Evolutionary conservation across 2,113 vertebrate genomes (phyloP).

Genomic region (Bubo blakistoni): DNA sequence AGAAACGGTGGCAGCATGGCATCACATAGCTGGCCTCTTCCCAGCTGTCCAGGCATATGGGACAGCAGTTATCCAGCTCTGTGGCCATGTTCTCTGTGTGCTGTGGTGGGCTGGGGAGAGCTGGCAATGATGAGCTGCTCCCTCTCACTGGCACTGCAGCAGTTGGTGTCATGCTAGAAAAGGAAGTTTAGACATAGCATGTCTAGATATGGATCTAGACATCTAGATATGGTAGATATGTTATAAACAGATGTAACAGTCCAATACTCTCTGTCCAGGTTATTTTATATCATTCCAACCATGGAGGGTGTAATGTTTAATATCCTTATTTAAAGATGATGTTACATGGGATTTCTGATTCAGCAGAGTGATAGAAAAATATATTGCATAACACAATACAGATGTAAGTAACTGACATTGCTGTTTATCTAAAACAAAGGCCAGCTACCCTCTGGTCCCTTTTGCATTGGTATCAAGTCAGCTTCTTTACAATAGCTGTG

Average conservation of each 20-base stretch:
- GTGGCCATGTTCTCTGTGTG: too few species aligned
- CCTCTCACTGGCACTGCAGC: too few species aligned
- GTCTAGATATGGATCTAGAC: too few species aligned
- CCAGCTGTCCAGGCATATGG: too few species aligned
- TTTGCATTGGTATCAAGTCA: neutral
- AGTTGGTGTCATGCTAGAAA: too few species aligned
- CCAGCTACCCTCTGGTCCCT: neutral
- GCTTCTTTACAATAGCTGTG: neutral
- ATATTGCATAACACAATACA: neutral
- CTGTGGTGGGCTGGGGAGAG: too few species aligned
- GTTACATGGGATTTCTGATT: neutral
- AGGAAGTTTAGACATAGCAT: too few species aligned
- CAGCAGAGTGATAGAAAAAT: neutral
- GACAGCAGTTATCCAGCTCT: too few species aligned
- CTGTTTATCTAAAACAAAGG: neutral
- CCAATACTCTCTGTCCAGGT: neutral
- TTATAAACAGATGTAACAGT: neutral
- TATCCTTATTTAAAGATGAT: neutral
- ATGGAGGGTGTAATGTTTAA: neutral
- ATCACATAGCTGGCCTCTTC: too few species aligned
- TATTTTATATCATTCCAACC: neutral
- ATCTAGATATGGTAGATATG: too few species aligned
- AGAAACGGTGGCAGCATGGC: too few species aligned
- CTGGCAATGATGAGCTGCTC: too few species aligned
- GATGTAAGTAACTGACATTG: neutral